phyloP scores from a whole-genome alignment of 2,113 vertebrate species.

The Emberiza fucata region DNA sequence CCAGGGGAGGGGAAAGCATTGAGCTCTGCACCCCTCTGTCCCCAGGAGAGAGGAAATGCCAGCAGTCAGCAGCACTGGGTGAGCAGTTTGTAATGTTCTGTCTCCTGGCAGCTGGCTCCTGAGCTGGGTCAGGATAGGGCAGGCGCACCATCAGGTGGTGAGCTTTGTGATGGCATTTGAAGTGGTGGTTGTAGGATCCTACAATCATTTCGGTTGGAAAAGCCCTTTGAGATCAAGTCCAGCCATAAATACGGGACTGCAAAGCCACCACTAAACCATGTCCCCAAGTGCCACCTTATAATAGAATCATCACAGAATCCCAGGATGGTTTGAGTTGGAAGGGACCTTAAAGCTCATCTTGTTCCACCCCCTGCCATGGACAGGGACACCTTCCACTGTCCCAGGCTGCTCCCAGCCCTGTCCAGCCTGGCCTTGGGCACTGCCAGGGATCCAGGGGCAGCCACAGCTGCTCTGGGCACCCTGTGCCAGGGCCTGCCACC shows the following conservation, averaged over 20 bases:
- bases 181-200: not conserved
- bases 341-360: fast-evolving
- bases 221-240: not conserved
- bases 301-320: not conserved
- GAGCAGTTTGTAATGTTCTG: not conserved
- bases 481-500: not conserved
- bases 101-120: not conserved
- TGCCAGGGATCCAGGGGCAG: not conserved
- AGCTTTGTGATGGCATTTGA: not conserved
- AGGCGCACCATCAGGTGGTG: not conserved
- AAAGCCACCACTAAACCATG: not conserved
- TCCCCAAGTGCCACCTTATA: not conserved
- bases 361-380: fast-evolving
- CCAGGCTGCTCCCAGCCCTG: fast-evolving
- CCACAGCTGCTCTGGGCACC: not conserved
- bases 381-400: fast-evolving
- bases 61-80: not conserved
- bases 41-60: not conserved
- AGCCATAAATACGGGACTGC: not conserved
- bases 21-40: not conserved
- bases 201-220: not conserved
- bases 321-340: not conserved
- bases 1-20: fast-evolving
- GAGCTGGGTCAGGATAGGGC: fast-evolving
- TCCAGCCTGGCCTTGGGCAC: not conserved